Evolutionary conservation across 1,140 invertebrate species (phyloP), one percentile per base, ranked within the genome.

Genomic region (Ganaspis sp.): DNA sequence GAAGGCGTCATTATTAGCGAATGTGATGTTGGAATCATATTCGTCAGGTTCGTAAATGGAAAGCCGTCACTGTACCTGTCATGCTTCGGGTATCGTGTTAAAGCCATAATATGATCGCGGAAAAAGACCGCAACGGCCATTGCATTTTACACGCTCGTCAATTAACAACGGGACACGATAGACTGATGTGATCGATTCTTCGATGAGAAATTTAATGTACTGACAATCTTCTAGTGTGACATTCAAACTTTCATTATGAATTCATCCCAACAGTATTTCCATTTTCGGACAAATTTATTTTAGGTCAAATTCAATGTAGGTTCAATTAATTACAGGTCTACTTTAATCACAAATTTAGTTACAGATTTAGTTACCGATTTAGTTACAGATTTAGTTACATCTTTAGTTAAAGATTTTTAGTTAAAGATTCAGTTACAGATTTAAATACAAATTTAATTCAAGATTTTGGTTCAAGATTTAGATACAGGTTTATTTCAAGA

Each of bases 131-230:
- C 58, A 49, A 49, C 45, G 21, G 26, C 58, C 26, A 64, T 64
- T 64, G 58, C 58, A 64, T 64, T 64, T 64, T 64, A 64, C 58
- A 64, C 58, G 58, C 58, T 64, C 58, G 58, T 64, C 58, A 64
- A 64, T 64, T 64, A 64, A 29, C 26, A n/a, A 15, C 58, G 54
- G 12, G 54, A 64, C 54, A 64, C 23, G 58, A 64, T 64, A 26
- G 26, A 49, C 45, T 49, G 45, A 15, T 29, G 23, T 12, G 12
- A 64, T 64, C 26, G 58, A 64, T 64, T 64, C 23, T 29, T 34
- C 1, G 12, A 34, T 64, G 15, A 34, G 58, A 34, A 64, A 64
- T 64, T 64, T 64, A 64, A 64, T 64, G 23, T 29, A 34, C 4
- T 29, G 58, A 15, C 26, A 26, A 29, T 64, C 26, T 34, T 58